Base-by-base conservation (phyloP, 2,888 invertebrate genomes). In the Apodemia zela region DNA sequence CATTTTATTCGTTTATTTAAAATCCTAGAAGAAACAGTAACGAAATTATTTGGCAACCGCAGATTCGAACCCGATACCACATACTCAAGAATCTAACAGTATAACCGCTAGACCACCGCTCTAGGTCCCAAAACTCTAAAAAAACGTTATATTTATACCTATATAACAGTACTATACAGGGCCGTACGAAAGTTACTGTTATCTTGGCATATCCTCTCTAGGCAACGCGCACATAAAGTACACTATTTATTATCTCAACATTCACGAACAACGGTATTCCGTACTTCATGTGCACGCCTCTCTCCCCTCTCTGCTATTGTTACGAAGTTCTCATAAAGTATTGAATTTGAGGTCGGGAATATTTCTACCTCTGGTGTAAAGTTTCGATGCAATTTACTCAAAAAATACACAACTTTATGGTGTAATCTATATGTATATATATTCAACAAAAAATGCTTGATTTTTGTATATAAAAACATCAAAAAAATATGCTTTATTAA, bases 171-270 rank as follows among this genome's bases (percentile, higher is more conserved):
- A 84, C 66, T 76, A 42, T 42, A 75, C 71, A 85, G 87, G 84
- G 84, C 81, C 82, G 87, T 87, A 90, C 89, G 87, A 91, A 92
- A 92, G 90, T 92, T 92, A 92, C 92, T 92, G 92, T 92, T 92
- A 92, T 92, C 92, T 92, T 89, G 90, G 89, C 90, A 92, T 92
- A 92, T 92, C 92, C 92, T 92, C 91, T 89, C 89, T 89, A 90
- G 91, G 89, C 89, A 82, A 84, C 80, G 81, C 85, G 86, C 76
- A 81, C 79, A 90, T 88, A 90, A 75, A 75, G 92, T 80, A 85
- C 71, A 72, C 77, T 75, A 80, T 88, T 89, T 81, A 81, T 75
- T 73, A 72, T 71, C 72, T 67, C 77, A 71, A 67, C 72, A 68
- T 72, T 47, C 68, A 71, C 73, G 81, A 71, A 75, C 58, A 68